These are phyloP conservation scores for Coracopsis vasa DNA, from an alignment of 2,113 vertebrate species.

Conservation along the genomic window DNA sequence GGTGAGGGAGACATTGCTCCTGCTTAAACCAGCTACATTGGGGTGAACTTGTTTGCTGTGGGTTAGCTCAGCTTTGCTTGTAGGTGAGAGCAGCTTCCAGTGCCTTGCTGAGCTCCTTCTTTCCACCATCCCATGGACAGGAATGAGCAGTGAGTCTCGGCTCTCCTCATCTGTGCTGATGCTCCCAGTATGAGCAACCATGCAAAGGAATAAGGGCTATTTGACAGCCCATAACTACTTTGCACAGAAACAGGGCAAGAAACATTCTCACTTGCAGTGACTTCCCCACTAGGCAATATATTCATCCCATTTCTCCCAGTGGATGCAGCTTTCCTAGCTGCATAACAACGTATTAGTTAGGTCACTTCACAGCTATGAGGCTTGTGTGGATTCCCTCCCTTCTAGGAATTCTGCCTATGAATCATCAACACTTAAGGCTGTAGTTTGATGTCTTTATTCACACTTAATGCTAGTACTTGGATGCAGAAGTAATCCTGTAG, in stretches of 20 bases:
- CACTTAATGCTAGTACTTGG: conserved; percentile 44
- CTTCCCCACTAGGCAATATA: not conserved
- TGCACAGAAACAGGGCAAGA: not conserved
- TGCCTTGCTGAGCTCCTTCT: not conserved
- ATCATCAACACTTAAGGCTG: conserved; percentile 13
- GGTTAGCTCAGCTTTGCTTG: not conserved
- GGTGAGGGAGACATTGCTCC: not conserved
- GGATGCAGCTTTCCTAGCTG: not conserved
- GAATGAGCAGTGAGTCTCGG: not conserved
- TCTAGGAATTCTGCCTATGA: conserved; percentile 49
- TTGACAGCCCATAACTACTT: not conserved
- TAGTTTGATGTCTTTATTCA: conserved; percentile 65
- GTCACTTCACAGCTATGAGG: conserved; percentile 51
- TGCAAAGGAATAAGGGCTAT: not conserved
- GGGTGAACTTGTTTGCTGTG: not conserved
- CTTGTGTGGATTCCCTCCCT: conserved; percentile 26
- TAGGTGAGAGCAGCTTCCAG: not conserved
- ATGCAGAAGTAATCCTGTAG: conserved; percentile 39
- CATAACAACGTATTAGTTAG: not conserved
- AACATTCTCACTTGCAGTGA: not conserved
- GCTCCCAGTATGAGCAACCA: accelerated
- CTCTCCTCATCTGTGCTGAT: not conserved
- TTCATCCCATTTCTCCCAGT: not conserved
- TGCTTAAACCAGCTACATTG: not conserved
- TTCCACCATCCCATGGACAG: not conserved